Base-by-base conservation (phyloP, 2,113 vertebrate genomes). In the Helogale parvula region DNA sequence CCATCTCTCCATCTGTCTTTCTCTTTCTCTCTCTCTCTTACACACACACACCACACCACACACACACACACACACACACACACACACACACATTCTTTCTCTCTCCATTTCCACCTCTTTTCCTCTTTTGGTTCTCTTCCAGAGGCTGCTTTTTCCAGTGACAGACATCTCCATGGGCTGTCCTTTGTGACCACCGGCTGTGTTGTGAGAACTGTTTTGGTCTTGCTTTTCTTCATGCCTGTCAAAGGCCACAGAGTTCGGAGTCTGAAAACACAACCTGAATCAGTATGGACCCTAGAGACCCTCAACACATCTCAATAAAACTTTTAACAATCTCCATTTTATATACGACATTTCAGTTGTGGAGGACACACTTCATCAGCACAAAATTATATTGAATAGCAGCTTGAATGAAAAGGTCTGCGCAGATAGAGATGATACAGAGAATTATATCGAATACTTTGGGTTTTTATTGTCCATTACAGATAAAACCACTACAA, bases 401-500 rank as follows among this genome's bases (percentile, higher is more conserved):
- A 57, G 27, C 38, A 96, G 31, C 54, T 95, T 52, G 63, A 5
- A 71, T 90, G 35, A 65, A 63, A 50, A 17, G 19, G 19, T 68
- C 52, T 7, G 17, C 52, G 63, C 89, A 63, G 98, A 96, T 2
- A 93, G 41, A 92, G 38, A 60, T 25, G 45, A 5, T 31, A 87
- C 23, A 60, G 54, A 91, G 76, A 98, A 97, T 96, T 71, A 5
- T 1, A 97, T 54, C 72, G 35, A 90, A 85, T 21, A 66, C 1
- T 7, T 9, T 87, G 31, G n/a, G 25, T 71, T 84, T 97, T 96
- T 94, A 94, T 87, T 72, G 72, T 45, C 82, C 5, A 29, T 96
- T 80, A 7, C 65, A 92, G 89, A 91, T 79, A 95, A 97, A 97
- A 72, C 38, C 63, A 84, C 71, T 88, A 84, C 8, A 97, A 95